phyloP scores from a whole-genome alignment of 2,797 vertebrate species.

The Lacerta agilis region DNA sequence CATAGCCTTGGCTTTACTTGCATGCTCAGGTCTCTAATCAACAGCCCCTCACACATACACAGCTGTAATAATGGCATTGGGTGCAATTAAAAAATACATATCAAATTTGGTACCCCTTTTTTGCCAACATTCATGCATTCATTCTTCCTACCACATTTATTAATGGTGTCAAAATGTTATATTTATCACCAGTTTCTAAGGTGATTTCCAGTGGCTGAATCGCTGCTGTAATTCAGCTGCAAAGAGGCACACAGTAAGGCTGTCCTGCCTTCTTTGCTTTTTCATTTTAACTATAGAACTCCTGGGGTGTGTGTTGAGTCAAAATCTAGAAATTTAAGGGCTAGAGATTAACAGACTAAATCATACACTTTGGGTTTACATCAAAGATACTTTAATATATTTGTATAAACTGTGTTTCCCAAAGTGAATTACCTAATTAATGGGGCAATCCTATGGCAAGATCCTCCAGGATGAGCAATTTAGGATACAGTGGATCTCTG shows the following conservation, averaged over 20 bases:
- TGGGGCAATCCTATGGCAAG: too few species aligned
- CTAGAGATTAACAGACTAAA: background rate
- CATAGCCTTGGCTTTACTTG: background rate
- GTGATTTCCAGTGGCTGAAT: background rate
- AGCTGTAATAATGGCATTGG: background rate
- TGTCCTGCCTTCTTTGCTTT: background rate
- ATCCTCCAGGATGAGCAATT: too few species aligned
- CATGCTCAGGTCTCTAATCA: background rate
- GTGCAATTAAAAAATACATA: too few species aligned
- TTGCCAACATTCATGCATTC: too few species aligned
- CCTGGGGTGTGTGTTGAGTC: background rate
- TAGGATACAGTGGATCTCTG: too few species aligned
- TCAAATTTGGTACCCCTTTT: background rate
- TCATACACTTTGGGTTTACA: background rate
- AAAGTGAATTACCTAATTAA: background rate
- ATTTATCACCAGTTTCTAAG: background rate
- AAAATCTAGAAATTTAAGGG: background rate
- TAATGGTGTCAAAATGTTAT: background rate
- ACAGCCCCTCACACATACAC: background rate
- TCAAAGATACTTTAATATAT: background rate
- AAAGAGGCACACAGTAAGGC: background rate
- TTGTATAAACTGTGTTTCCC: background rate
- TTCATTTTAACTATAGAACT: background rate
- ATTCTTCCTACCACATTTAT: background rate
- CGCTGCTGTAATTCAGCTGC: background rate